Evolutionary conservation across 2,888 invertebrate species (phyloP), one percentile per base, ranked within the genome.

Genomic region (Cerastis leucographa): DNA sequence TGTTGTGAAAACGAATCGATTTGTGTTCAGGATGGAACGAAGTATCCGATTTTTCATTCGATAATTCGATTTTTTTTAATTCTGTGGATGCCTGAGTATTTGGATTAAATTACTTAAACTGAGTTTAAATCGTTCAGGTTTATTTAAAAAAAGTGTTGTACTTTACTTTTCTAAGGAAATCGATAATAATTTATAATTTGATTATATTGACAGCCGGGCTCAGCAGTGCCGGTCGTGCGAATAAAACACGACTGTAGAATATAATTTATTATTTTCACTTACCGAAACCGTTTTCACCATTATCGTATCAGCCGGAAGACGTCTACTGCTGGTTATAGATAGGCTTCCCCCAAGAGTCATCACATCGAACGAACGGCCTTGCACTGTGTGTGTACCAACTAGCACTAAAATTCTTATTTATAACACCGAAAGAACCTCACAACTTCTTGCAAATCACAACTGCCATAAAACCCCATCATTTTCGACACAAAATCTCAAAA

Each of bases 1-100:
- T 90, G 87, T 83, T 89, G 89, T 88, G 80, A 88, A 89, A 88
- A 87, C 88, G 88, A 87, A 88, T 88, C 88, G 88, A 88, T 89
- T 87, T 89, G 85, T 85, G 85, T 84, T 79, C 75, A 81, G 76
- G 72, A 88, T 88, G 88, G 87, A 88, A 88, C 85, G 87, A 78
- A 81, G 83, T 79, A 87, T 84, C 73, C 77, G 84, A 85, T 85
- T 85, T 88, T 79, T 86, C 84, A 81, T 82, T 85, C 80, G 85
- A 78, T 78, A 80, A 76, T 61, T 74, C 62, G 40, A 7, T 72
- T 67, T 68, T 74, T 72, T 76, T 81, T 75, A 78, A n/a, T 71
- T n/a, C n/a, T 64, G n/a, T 71, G 14, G 56, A 59, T 74, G 12
- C 67, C 25, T 59, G 35, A 42, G 42, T 76, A 49, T 69, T 82